Percentiles rank a stretch among this genome's conserved stretches.
Evolutionary conservation across 2,113 vertebrate genomes (phyloP).

Genomic region (Mungos mungo): DNA sequence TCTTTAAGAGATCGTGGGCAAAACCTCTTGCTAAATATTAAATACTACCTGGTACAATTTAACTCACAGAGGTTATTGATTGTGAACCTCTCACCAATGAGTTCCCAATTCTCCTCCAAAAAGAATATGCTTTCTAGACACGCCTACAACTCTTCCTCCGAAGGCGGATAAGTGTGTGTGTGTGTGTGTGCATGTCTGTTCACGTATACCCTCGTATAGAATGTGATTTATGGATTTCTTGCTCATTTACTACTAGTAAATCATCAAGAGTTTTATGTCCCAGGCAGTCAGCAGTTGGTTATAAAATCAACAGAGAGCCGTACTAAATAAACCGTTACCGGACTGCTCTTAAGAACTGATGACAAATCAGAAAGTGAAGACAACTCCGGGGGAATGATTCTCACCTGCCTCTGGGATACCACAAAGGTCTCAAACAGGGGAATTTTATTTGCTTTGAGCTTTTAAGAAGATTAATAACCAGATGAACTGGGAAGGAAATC

Average conservation of each 20-base stretch:
- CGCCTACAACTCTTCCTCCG: background rate
- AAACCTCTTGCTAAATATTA: slow-evolving; percentile 7
- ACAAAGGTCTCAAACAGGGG: slow-evolving; percentile 12
- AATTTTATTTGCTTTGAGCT: slow-evolving; percentile 51
- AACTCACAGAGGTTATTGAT: background rate
- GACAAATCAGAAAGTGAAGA: slow-evolving; percentile 62
- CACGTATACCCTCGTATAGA: background rate
- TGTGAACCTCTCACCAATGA: background rate
- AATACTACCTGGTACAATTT: slow-evolving; percentile 14
- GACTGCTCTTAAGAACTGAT: slow-evolving; percentile 49
- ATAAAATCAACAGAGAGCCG: slow-evolving; percentile 71
- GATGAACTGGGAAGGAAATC: slow-evolving; percentile 51
- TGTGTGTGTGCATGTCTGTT: background rate
- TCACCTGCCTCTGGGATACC: slow-evolving; percentile 52
- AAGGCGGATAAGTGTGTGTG: background rate
- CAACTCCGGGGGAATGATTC: background rate
- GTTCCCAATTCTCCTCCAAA: background rate
- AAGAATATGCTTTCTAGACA: slow-evolving; percentile 28
- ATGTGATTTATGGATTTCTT: slow-evolving; percentile 69
- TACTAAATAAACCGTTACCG: slow-evolving; percentile 65
- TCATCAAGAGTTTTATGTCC: slow-evolving; percentile 73
- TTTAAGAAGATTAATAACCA: slow-evolving; percentile 67
- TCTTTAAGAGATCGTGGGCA: slow-evolving; percentile 9
- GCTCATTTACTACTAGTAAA: slow-evolving; percentile 67
- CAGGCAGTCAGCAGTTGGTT: slow-evolving; percentile 68